Evolutionary conservation across 2,113 vertebrate genomes (phyloP), one percentile per base, ranked within the genome.

Genomic region (Micronisus gabar): DNA sequence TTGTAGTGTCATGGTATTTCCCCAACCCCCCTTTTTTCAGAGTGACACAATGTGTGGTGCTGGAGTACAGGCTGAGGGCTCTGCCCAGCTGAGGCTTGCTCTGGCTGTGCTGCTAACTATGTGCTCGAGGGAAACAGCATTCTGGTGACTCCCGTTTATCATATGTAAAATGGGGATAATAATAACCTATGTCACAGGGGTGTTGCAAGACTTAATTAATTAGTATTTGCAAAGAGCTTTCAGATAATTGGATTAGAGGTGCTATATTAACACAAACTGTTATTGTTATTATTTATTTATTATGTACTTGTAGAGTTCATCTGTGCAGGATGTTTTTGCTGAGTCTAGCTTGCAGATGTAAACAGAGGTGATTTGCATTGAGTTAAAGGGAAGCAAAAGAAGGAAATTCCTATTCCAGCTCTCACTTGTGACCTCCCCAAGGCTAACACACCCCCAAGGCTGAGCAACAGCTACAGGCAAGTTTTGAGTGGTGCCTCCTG

Each of bases 271-370:
- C 92, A 91, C 85, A 93, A 96, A 97, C 84, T 53, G 92, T 96
- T 96, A 96, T 93, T 96, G 96, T 97, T 96, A 96, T 96, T 97
- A 96, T 96, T 97, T 96, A 96, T 96, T 96, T 97, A 95, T 96
- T 96, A 93, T n/a, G 66, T 45, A 88, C 74, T 95, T 52, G 53
- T 36, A 20, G 90, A 76, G 92, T 94, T 96, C 66, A 93, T 94
- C 84, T 93, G 90, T 23, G 62, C 58, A 82, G 96, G 90, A 65
- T 86, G 47, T 89, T 96, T 95, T 68, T 95, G 93, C 93, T 82
- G 95, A 94, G 83, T 48, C 58, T 72, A 71, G 87, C 83, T 86
- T 73, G 87, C 19, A 80, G 90, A 73, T 70, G 71, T 88, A 96
- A 91, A 91, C 62, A 90, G 74, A 66, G 45, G 48, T 12, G 30